These are phyloP conservation scores for Nomada fabriciana DNA, from an alignment of 2,888 invertebrate species.

Conservation along the genomic window DNA sequence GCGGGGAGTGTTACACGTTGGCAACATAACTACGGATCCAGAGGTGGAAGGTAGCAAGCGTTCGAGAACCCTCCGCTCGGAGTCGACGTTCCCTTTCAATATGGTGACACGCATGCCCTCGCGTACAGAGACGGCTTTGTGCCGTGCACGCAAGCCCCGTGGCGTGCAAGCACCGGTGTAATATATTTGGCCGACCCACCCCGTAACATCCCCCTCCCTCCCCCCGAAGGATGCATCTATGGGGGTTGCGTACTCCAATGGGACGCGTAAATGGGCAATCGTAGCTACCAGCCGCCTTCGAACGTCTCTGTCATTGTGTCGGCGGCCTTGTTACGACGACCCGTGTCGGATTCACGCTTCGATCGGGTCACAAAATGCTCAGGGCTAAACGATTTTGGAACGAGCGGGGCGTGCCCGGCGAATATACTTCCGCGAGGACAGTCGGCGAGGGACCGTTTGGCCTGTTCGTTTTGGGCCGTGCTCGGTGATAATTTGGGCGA, in stretches of 20 bases:
- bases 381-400: constrained; percentile 69
- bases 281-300: constrained; percentile 57
- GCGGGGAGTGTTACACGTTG: constrained; percentile 72
- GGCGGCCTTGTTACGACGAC: constrained; percentile 75
- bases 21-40: constrained; percentile 65
- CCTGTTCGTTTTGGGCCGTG: background rate
- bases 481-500: background rate
- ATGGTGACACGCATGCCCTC: constrained; percentile 59
- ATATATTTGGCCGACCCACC: constrained; percentile 44
- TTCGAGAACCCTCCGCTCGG: constrained; percentile 27
- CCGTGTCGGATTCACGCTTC: constrained; percentile 57
- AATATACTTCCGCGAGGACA: constrained; percentile 60
- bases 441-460: constrained; percentile 31
- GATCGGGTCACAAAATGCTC: constrained; percentile 14
- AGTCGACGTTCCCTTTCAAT: constrained; percentile 56
- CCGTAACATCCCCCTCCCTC: constrained; percentile 48
- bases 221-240: constrained; percentile 20
- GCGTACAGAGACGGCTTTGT: constrained; percentile 34
- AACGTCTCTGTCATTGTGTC: constrained; percentile 69
- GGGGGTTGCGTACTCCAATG: constrained; percentile 43
- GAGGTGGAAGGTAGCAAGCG: constrained; percentile 28
- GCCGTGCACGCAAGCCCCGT: constrained; percentile 35
- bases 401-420: constrained; percentile 75
- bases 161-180: constrained; percentile 29
- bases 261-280: constrained; percentile 63